phyloP scores from a whole-genome alignment of 2,888 invertebrate species.

The Mongoloraphidia duomilia region DNA sequence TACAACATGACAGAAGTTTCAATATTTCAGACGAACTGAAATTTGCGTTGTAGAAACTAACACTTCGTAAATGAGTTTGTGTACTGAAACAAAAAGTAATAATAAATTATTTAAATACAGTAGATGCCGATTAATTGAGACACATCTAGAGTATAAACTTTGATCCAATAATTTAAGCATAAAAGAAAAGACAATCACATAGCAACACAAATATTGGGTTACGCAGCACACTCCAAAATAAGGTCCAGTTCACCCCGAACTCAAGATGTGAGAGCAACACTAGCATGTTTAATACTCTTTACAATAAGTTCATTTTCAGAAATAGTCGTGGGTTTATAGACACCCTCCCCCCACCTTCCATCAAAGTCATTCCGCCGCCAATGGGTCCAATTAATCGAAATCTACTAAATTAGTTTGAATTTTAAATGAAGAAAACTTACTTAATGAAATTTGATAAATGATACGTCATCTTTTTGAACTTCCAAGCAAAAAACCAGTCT shows the following conservation, averaged over 20 bases:
- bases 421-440: constrained; percentile 14
- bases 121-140: too few relatives aligned
- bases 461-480: constrained; percentile 26
- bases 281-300: too few relatives aligned
- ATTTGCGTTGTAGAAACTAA: constrained; percentile 31
- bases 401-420: too few relatives aligned
- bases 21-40: constrained; percentile 30
- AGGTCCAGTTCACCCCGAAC: too few relatives aligned
- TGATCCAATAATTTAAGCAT: constrained; percentile 4
- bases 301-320: too few relatives aligned
- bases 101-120: too few relatives aligned
- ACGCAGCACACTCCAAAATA: too few relatives aligned
- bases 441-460: constrained; percentile 23
- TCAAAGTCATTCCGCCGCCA: too few relatives aligned
- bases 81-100: constrained; percentile 20
- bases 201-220: neutral
- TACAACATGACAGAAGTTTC: constrained; percentile 28
- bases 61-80: constrained; percentile 27
- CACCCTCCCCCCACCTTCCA: too few relatives aligned
- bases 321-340: too few relatives aligned
- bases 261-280: too few relatives aligned
- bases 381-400: too few relatives aligned
- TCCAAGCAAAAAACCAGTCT: constrained; percentile 32
- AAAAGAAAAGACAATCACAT: neutral
- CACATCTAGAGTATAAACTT: neutral